Base-by-base conservation (phyloP, 2,113 vertebrate genomes). In the Anolis sagrei region DNA sequence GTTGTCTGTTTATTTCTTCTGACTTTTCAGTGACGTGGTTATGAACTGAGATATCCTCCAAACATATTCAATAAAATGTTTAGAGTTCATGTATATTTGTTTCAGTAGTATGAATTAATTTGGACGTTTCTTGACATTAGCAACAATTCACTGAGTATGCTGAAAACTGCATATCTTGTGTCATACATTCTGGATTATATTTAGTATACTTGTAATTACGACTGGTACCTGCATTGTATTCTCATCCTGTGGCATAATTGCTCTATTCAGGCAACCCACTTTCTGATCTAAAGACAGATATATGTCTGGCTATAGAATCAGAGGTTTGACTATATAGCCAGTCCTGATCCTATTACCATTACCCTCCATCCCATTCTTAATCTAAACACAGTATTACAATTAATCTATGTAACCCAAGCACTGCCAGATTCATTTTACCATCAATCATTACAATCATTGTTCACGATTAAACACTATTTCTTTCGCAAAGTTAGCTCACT, bases 51-150 rank as follows among this genome's bases (percentile, higher is more conserved):
- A 44, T 44, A 44, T 44, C 39, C 39, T 44, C 2, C 39, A 44
- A 4, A 44, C 39, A 44, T 44, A 44, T 44, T 44, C 39, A 44
- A 44, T 44, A 4, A 27, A 84, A 0, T 51, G 0, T 87, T 27
- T 93, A 76, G 10, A 34, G 32, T 6, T 8, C 23, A 9, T 11
- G 34, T 54, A 27, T 32, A 80, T 73, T 21, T 6, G 18, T 8
- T 6, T 36, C 69, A 80, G 58, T 68, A 29, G 11, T 14, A 32
- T 69, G 11, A 77, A 32, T 77, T 13, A 34, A 66, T n/a, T 18
- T 1, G 64, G 64, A 10, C 18, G 49, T 62, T 74, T 34, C 6
- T 54, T 34, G 3, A 32, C 2, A 34, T 32, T 9, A 5, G 16
- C 64, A 49, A 19, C n/a, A n/a, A 32, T 70, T 69, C 16, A 51